These are phyloP conservation scores for Macropodus opercularis DNA, from an alignment of 2,797 vertebrate genomes.

Conservation along the genomic window DNA sequence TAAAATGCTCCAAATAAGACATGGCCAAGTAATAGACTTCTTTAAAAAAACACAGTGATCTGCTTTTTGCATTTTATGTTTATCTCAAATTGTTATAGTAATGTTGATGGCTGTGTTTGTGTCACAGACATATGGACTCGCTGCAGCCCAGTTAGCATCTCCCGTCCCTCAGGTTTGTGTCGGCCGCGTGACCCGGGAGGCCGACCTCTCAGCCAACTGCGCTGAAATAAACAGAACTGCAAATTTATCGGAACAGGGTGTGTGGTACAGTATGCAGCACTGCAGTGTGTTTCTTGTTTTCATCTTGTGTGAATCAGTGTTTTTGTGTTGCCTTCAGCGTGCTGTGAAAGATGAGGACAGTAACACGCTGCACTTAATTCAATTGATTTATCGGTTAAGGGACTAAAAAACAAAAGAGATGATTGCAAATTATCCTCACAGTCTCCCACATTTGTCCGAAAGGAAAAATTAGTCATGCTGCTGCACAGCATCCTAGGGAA, in stretches of 20 bases:
- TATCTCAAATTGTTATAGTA: not conserved
- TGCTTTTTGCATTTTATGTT: not conserved
- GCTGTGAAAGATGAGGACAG: slow-evolving; percentile 41
- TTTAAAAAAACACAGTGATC: no score
- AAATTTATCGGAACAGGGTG: slow-evolving; percentile 55
- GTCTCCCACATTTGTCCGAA: slow-evolving; percentile 14
- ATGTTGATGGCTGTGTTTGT: slow-evolving; percentile 15
- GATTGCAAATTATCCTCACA: slow-evolving; percentile 45
- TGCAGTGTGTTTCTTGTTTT: not conserved
- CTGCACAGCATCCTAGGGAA: not conserved
- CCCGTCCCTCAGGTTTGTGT: slow-evolving; percentile 18
- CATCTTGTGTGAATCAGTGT: not conserved
- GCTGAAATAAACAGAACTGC: slow-evolving; percentile 50
- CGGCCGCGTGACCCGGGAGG: slow-evolving; percentile 18
- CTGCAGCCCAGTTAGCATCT: slow-evolving; percentile 23
- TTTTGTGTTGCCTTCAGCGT: slow-evolving; percentile 4
- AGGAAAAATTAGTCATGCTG: slow-evolving; percentile 23
- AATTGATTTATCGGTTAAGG: slow-evolving; percentile 54
- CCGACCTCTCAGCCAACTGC: slow-evolving; percentile 47
- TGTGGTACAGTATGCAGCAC: slow-evolving; percentile 26
- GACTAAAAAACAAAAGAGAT: slow-evolving; percentile 45
- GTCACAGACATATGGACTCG: not conserved
- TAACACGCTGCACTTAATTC: slow-evolving; percentile 42
- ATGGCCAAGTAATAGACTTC: no score
- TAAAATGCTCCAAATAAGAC: no score